Percentiles rank a stretch among this genome's conserved stretches.
Evolutionary conservation across 1,140 invertebrate species (phyloP).

Genomic region (Cherax quadricarinatus): DNA sequence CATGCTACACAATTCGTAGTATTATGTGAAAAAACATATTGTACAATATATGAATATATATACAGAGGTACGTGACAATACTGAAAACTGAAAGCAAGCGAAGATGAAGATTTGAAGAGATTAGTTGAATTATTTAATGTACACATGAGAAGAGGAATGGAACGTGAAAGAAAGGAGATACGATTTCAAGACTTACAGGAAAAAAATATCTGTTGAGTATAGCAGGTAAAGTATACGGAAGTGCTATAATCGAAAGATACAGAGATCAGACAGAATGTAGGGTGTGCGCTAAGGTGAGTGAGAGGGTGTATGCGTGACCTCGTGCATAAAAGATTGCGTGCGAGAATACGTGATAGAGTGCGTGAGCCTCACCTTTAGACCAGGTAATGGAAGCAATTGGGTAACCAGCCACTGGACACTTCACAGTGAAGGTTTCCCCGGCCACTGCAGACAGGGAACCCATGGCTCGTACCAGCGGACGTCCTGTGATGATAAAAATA

Average conservation of each 20-base stretch:
- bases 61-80: too few relatives aligned
- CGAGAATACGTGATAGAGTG: not conserved
- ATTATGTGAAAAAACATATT: too few relatives aligned
- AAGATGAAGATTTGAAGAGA: too few relatives aligned
- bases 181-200: not conserved
- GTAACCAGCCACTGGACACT: constrained; percentile 78
- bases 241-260: too few relatives aligned
- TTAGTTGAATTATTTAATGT: too few relatives aligned
- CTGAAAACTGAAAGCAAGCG: too few relatives aligned
- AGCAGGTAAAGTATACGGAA: too few relatives aligned
- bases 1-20: too few relatives aligned
- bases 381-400: constrained; percentile 78
- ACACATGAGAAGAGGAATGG: too few relatives aligned
- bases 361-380: constrained; percentile 77
- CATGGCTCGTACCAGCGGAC: constrained; percentile 76
- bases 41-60: too few relatives aligned
- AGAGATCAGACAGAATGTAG: too few relatives aligned
- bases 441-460: constrained; percentile 78
- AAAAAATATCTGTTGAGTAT: not conserved
- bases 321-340: not conserved
- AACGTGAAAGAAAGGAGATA: not conserved
- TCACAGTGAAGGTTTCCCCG: constrained; percentile 76
- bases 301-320: not conserved
- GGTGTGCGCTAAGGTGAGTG: not conserved
- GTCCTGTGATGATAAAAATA: constrained; percentile 18